Conservation (phyloP, 2,113 vertebrate genomes). For the Notarius quadriscutis region DNA sequence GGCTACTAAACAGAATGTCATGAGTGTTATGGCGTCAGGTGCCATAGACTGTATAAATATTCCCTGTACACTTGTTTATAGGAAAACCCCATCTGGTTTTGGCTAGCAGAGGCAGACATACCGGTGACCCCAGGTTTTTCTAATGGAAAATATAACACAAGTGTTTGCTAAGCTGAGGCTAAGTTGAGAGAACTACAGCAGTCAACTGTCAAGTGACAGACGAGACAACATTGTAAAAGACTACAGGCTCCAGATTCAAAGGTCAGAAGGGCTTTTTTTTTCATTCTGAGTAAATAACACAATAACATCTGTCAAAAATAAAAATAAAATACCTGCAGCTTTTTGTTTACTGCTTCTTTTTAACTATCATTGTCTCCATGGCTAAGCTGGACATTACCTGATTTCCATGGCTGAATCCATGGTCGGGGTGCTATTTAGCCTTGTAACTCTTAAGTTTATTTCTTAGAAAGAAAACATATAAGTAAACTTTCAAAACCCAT, state of each 20-base stretch:
- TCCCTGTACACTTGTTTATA: slow-evolving; percentile 97
- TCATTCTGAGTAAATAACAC: slow-evolving; percentile 69
- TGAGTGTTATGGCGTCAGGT: slow-evolving; percentile 98
- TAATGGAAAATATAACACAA: slow-evolving; percentile 98
- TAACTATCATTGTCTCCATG: background rate
- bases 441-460: background rate
- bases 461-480: background rate
- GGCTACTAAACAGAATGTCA: slow-evolving; percentile 96
- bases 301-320: slow-evolving; percentile 62
- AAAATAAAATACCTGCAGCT: slow-evolving; percentile 8
- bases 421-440: background rate
- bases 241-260: slow-evolving; percentile 65
- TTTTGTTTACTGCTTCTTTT: background rate
- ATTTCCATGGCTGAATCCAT: background rate
- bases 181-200: slow-evolving; percentile 79
- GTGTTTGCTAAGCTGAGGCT: slow-evolving; percentile 90
- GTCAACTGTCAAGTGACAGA: slow-evolving; percentile 94
- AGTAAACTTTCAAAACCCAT: background rate
- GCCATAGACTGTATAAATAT: slow-evolving; percentile 97
- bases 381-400: background rate
- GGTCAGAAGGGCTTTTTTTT: slow-evolving; percentile 53
- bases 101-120: slow-evolving; percentile 84
- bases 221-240: slow-evolving; percentile 84
- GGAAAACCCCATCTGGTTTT: slow-evolving; percentile 97
- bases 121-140: slow-evolving; percentile 88